phyloP scores from a whole-genome alignment of 1,140 invertebrate species.

The Drosophila chauvacae region DNA sequence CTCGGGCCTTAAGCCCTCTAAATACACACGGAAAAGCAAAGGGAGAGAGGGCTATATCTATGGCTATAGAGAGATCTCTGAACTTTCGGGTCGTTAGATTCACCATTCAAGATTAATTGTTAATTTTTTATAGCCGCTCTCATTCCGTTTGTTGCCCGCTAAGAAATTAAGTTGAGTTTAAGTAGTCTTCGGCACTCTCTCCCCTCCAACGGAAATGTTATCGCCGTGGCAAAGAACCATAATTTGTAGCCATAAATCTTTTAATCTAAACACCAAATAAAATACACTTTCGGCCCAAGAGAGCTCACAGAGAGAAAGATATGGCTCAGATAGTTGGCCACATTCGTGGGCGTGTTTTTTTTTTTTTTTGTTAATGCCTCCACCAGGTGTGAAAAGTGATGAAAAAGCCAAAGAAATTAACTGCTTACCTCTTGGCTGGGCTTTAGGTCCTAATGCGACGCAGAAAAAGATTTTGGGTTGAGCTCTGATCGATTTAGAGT shows the following conservation, averaged over 20 bases:
- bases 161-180: constrained; percentile 80
- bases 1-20: constrained; percentile 60
- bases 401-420: constrained; percentile 12
- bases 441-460: constrained; percentile 12
- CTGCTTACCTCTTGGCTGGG: constrained; percentile 13
- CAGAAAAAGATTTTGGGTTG: not conserved
- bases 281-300: constrained; percentile 60
- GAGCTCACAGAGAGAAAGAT: constrained; percentile 3
- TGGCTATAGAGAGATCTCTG: constrained; percentile 20
- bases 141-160: constrained; percentile 53
- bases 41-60: not conserved
- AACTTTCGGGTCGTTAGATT: constrained; percentile 66
- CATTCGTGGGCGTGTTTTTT: constrained; percentile 19
- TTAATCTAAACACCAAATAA: constrained; percentile 81
- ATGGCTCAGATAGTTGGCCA: constrained; percentile 31
- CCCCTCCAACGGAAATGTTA: constrained; percentile 75
- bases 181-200: constrained; percentile 42
- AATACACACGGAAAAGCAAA: constrained; percentile 17
- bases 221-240: constrained; percentile 76
- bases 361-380: not conserved
- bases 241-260: constrained; percentile 83
- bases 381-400: constrained; percentile 43
- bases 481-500: not conserved
- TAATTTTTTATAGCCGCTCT: constrained; percentile 75
- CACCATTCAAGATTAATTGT: constrained; percentile 81